Percentiles rank a stretch among this genome's conserved stretches.
Conservation (phyloP, 2,113 vertebrate species). For the Onychostruthus taczanowskii region DNA sequence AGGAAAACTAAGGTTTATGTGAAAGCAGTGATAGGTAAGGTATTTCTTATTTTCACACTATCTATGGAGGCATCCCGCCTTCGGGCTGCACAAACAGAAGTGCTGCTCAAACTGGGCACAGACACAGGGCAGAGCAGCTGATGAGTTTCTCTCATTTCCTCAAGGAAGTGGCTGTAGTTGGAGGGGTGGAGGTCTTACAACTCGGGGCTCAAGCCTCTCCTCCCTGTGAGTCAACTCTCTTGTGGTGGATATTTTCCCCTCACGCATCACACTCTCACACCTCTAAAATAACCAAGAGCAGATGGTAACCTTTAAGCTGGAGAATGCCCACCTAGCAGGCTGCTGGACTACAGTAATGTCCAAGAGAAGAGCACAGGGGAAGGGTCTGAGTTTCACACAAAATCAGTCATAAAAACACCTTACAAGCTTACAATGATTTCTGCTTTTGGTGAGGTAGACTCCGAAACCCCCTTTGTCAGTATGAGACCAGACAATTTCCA, state of each 20-base stretch:
- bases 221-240: neutral
- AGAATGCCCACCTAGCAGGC: neutral
- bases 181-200: neutral
- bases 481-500: neutral
- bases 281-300: neutral
- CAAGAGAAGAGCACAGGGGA: neutral
- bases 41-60: neutral
- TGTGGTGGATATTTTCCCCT: neutral
- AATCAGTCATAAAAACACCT: neutral
- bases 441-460: neutral
- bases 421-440: neutral
- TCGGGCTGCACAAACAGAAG: neutral
- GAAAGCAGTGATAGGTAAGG: neutral
- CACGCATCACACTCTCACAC: neutral
- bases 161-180: neutral
- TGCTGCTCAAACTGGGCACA: neutral
- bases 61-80: neutral
- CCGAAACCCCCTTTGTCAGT: rapidly evolving
- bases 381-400: neutral
- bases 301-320: neutral
- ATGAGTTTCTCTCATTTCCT: neutral
- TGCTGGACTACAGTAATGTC: neutral
- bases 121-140: neutral
- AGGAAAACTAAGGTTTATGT: neutral
- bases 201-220: neutral